Conservation (phyloP, 2,113 vertebrate species). For the Procavia capensis region DNA sequence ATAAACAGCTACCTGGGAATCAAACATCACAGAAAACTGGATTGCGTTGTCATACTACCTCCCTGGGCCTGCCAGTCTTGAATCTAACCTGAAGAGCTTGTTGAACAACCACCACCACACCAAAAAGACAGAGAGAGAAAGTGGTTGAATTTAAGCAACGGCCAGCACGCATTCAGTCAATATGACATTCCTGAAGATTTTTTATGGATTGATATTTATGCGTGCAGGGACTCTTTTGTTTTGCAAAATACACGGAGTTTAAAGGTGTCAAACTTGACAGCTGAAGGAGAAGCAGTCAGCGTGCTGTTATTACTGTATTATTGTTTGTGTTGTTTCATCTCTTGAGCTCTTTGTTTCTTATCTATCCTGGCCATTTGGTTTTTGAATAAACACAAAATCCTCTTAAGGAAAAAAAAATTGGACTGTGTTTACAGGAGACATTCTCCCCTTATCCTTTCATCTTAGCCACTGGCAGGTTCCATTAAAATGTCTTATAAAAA, state of each 20-base stretch:
- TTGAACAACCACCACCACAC: background rate
- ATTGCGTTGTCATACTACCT: background rate
- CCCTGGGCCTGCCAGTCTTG: background rate
- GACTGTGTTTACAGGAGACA: background rate
- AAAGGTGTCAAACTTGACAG: background rate
- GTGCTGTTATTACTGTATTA: background rate
- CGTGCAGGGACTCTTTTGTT: background rate
- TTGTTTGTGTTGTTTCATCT: background rate
- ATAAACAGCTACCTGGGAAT: constrained; percentile 13
- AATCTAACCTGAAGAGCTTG: background rate
- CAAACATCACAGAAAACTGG: constrained; percentile 36
- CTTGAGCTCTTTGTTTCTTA: background rate
- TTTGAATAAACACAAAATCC: background rate
- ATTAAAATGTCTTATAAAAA: background rate
- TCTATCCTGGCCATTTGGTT: background rate
- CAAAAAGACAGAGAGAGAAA: background rate
- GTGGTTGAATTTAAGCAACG: background rate
- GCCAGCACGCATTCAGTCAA: background rate
- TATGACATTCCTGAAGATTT: background rate
- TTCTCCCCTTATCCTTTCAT: background rate
- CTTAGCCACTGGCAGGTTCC: background rate
- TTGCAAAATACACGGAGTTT: background rate
- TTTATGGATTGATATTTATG: background rate
- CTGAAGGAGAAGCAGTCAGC: background rate
- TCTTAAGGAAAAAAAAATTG: background rate